Evolutionary conservation across 2,888 invertebrate genomes (phyloP).

Genomic region (Orthonychiurus folsomi): DNA sequence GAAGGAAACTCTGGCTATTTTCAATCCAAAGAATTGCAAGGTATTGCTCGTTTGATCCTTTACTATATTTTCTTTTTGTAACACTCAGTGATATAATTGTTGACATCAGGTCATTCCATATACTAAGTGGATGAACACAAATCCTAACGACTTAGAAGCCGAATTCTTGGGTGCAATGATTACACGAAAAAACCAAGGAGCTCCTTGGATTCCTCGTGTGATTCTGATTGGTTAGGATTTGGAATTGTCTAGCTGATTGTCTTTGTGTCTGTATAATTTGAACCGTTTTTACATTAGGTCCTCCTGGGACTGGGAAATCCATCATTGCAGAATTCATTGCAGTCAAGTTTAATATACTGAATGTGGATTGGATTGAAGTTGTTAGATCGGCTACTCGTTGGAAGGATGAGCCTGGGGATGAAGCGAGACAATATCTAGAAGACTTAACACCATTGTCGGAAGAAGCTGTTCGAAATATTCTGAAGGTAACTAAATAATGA

Average conservation of each 20-base stretch:
- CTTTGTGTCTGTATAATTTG: no score
- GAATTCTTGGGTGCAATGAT: constrained; percentile 28
- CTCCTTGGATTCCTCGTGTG: constrained; percentile 32
- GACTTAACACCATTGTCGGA: constrained; percentile 30
- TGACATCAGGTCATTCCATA: constrained; percentile 21
- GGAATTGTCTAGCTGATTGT: no score
- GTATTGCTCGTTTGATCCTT: constrained; percentile 18
- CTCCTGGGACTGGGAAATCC: constrained; percentile 26
- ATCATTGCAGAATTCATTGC: constrained; percentile 22
- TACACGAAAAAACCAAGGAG: constrained; percentile 17
- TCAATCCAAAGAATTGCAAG: constrained; percentile 27
- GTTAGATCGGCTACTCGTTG: constrained; percentile 26
- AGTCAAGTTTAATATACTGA: constrained; percentile 21
- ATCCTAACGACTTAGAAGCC: constrained; percentile 24
- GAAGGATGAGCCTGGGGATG: constrained; percentile 22
- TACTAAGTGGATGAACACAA: constrained; percentile 21
- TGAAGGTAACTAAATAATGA: constrained; percentile 21
- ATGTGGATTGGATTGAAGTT: constrained; percentile 31
- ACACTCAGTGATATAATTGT: no score
- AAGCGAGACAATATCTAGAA: constrained; percentile 24
- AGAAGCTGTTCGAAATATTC: constrained; percentile 19
- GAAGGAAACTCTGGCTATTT: constrained; percentile 27
- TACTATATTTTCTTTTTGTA: no score
- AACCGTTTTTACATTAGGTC: constrained; percentile 28
- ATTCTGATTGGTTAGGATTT: constrained; percentile 1